Conservation (phyloP, 2,888 invertebrate genomes). For the Parascotia fuliginaria region DNA sequence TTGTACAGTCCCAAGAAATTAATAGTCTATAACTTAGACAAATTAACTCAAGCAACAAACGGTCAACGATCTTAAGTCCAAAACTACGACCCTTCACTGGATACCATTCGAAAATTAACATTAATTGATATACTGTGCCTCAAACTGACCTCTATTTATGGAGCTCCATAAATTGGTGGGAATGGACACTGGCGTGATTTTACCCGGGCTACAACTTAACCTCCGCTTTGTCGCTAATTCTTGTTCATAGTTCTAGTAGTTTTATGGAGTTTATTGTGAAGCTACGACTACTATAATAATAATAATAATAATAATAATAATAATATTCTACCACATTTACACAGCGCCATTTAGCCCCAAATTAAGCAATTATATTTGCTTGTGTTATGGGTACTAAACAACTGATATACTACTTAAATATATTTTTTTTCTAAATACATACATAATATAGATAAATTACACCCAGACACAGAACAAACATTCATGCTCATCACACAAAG, state of each 20-base stretch:
- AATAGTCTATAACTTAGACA: too few relatives aligned
- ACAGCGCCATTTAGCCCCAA: too few relatives aligned
- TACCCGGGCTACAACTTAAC: constrained; percentile 54
- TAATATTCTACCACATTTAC: too few relatives aligned
- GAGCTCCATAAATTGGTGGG: constrained; percentile 44
- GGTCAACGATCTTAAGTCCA: constrained; percentile 6
- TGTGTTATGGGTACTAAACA: too few relatives aligned
- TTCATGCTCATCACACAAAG: too few relatives aligned
- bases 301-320: too few relatives aligned
- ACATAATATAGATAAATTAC: too few relatives aligned
- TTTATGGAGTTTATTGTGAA: neutral
- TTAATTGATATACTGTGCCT: constrained; percentile 55
- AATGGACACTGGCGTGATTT: constrained; percentile 54
- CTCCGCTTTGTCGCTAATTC: constrained; percentile 45
- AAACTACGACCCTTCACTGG: constrained; percentile 17
- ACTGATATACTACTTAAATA: too few relatives aligned
- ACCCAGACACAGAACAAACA: too few relatives aligned
- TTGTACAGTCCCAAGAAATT: too few relatives aligned
- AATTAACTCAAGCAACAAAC: constrained; percentile 12
- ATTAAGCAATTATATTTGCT: too few relatives aligned
- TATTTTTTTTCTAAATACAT: too few relatives aligned
- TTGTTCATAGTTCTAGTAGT: constrained; percentile 23
- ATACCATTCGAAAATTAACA: constrained; percentile 42
- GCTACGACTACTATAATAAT: neutral
- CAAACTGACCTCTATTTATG: constrained; percentile 46